Evolutionary conservation across 2,888 invertebrate genomes (phyloP).

Genomic region (Tetragonisca angustula): DNA sequence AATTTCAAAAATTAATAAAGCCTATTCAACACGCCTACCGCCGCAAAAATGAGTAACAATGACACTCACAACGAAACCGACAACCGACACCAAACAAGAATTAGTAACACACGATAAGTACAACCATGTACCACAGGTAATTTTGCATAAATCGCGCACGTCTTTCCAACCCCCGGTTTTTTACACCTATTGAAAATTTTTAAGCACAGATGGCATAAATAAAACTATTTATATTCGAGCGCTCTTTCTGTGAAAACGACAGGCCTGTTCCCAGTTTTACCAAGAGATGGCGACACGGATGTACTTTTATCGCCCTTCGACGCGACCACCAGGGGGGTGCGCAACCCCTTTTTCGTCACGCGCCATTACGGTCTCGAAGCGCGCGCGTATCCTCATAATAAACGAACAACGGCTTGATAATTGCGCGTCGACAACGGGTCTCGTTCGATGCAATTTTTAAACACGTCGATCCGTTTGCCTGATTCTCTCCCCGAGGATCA

Average conservation of each 20-base stretch:
- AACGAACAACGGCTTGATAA: slow-evolving; percentile 43
- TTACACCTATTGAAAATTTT: slow-evolving; percentile 27
- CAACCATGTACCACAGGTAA: not conserved
- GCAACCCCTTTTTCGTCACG: slow-evolving; percentile 61
- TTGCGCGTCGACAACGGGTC: slow-evolving; percentile 22
- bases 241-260: slow-evolving; percentile 56
- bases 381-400: slow-evolving; percentile 43
- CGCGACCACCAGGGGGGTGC: slow-evolving; percentile 24
- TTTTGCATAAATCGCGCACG: not conserved
- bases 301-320: slow-evolving; percentile 63
- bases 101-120: slow-evolving; percentile 6
- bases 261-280: slow-evolving; percentile 67
- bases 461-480: slow-evolving; percentile 6
- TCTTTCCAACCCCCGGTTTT: not conserved
- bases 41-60: not conserved
- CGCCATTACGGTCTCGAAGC: slow-evolving; percentile 60
- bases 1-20: too few relatives aligned
- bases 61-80: not conserved
- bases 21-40: too few relatives aligned
- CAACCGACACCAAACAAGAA: not conserved
- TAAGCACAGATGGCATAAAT: slow-evolving; percentile 41
- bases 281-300: slow-evolving; percentile 79
- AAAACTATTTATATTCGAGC: slow-evolving; percentile 54
- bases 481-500: not conserved
- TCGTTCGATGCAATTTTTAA: slow-evolving; percentile 29